Percentiles rank a stretch among this genome's conserved stretches.
Conservation (phyloP, 2,113 vertebrate species). For the Catagonus wagneri region DNA sequence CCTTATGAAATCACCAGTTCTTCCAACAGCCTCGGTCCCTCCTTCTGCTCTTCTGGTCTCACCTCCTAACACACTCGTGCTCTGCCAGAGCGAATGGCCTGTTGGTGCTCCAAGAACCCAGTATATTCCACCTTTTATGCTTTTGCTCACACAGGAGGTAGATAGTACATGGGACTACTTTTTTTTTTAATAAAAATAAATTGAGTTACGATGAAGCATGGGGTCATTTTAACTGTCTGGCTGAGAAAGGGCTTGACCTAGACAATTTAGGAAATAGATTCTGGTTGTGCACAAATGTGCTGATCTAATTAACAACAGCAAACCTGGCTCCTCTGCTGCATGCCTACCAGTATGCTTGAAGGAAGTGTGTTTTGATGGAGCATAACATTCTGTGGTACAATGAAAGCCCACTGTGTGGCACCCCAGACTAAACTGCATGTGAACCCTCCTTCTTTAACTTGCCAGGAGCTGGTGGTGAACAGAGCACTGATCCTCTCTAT, state of each 20-base stretch:
- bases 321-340: too few relatives aligned
- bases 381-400: rapidly evolving
- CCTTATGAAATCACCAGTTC: neutral
- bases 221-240: neutral
- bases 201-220: neutral
- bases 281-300: neutral
- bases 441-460: neutral
- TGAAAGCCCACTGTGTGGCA: rapidly evolving
- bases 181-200: neutral
- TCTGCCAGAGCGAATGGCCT: neutral
- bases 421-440: neutral
- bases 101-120: neutral
- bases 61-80: neutral
- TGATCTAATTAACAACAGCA: neutral
- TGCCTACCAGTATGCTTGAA: neutral
- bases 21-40: neutral
- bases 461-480: neutral
- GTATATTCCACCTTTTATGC: rapidly evolving
- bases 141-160: neutral
- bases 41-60: neutral
- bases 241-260: neutral
- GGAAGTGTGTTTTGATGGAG: neutral
- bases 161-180: neutral
- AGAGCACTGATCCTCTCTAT: neutral
- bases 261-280: neutral